These are phyloP conservation scores for Phoxinus phoxinus DNA, from an alignment of 2,113 vertebrate genomes.

Conservation along the genomic window DNA sequence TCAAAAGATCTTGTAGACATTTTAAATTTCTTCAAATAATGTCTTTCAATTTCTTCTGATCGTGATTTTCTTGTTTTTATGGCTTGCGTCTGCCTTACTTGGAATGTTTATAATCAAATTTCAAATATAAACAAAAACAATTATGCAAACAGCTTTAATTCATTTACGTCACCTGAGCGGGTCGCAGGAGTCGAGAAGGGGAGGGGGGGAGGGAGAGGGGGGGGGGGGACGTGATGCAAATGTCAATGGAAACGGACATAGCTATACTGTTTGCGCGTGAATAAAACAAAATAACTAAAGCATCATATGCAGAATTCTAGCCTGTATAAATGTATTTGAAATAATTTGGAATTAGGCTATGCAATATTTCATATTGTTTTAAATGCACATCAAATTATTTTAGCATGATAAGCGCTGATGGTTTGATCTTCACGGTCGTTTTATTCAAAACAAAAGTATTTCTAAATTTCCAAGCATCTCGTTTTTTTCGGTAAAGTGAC, in stretches of 20 bases:
- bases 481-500: too few relatives aligned
- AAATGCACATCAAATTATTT: too few relatives aligned
- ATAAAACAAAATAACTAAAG: too few relatives aligned
- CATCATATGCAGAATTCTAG: too few relatives aligned
- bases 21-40: background rate
- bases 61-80: background rate
- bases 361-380: too few relatives aligned
- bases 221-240: too few relatives aligned
- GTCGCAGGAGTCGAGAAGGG: background rate
- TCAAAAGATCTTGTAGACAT: background rate
- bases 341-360: background rate
- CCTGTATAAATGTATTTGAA: background rate
- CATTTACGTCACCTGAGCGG: background rate
- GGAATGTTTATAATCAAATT: background rate
- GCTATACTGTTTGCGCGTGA: background rate
- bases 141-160: background rate
- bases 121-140: conserved; percentile 26
- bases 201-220: too few relatives aligned
- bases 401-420: too few relatives aligned
- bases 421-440: too few relatives aligned
- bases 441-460: too few relatives aligned
- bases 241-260: background rate
- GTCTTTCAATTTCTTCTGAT: background rate
- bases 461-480: too few relatives aligned
- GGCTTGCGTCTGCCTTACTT: background rate